Evolutionary conservation across 1,140 invertebrate genomes (phyloP).

Genomic region (Drosophila nikananu): DNA sequence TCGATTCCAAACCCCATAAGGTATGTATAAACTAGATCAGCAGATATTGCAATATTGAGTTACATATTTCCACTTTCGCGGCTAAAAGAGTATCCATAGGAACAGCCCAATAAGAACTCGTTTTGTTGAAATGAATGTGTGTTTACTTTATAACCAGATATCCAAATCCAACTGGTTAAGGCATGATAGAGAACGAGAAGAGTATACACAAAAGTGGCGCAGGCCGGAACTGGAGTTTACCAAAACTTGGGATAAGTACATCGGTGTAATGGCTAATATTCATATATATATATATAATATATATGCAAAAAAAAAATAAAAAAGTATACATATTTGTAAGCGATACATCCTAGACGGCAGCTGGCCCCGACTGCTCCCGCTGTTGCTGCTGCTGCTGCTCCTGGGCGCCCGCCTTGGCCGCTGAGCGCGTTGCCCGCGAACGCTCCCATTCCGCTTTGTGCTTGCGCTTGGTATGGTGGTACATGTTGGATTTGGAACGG

Average conservation of each 20-base stretch:
- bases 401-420: constrained; percentile 55
- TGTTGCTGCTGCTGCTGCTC: constrained; percentile 16
- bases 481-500: constrained; percentile 84
- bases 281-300: background rate
- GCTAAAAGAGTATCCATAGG: background rate
- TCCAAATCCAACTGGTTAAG: constrained; percentile 44
- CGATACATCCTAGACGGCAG: constrained; percentile 19
- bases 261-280: constrained; percentile 39
- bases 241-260: constrained; percentile 44
- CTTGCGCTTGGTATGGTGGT: constrained; percentile 81
- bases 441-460: constrained; percentile 77
- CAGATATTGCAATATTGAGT: too few species aligned
- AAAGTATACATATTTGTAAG: background rate
- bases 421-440: constrained; percentile 59
- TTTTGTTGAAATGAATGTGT: constrained; percentile 8
- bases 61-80: too few species aligned
- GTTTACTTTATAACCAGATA: constrained; percentile 52
- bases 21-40: too few species aligned
- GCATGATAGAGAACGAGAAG: constrained; percentile 57
- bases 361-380: constrained; percentile 10
- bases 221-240: constrained; percentile 31
- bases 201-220: constrained; percentile 47
- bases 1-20: too few species aligned
- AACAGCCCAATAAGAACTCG: background rate
- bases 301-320: constrained; percentile 16